Base-by-base conservation (phyloP, 1,140 invertebrate genomes). In the Kradibia gibbosae region DNA sequence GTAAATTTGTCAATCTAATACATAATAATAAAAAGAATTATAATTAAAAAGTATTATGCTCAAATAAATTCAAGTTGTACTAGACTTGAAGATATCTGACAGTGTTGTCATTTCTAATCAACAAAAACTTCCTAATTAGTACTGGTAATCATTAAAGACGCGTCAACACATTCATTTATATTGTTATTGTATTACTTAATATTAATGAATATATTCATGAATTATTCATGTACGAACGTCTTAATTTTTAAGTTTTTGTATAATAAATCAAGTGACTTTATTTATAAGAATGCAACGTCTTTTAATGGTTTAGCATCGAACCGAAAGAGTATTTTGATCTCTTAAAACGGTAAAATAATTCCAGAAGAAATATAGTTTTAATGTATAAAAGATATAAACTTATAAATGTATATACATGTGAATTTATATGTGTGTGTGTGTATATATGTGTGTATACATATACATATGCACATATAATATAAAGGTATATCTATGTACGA, bases 201-300 rank as follows among this genome's bases (percentile, higher is more conserved):
- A 34, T 55, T 70, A 42, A 70, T 84, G 71, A 80, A 67, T 53
- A 86, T 20, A 65, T 82, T 76, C 80, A 81, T 78, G 17, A 76
- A 50, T 45, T 80, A 80, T 74, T 80, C 31, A 31, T 42, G 57
- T 8, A 34, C 48, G 73, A 78, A 82, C 67, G 80, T 83, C 78
- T 81, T 87, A 85, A 83, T 85, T 86, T 85, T 75, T 87, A 86
- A 88, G 86, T 85, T 88, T 87, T 88, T 88, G 86, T 88, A 88
- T 85, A 83, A 88, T 87, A 86, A 83, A 83, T 83, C 74, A 83
- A 84, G 73, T 81, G 73, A 86, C 72, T 74, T 81, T 81, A 81
- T 75, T 81, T 81, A 70, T 81, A 76, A 81, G 73, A 8, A 34
- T 42, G 48, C 31, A 76, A 60, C 39, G 45, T 78, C 74, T 76